These are phyloP conservation scores for Zele albiditarsus DNA, from an alignment of 2,888 invertebrate genomes.

Conservation along the genomic window DNA sequence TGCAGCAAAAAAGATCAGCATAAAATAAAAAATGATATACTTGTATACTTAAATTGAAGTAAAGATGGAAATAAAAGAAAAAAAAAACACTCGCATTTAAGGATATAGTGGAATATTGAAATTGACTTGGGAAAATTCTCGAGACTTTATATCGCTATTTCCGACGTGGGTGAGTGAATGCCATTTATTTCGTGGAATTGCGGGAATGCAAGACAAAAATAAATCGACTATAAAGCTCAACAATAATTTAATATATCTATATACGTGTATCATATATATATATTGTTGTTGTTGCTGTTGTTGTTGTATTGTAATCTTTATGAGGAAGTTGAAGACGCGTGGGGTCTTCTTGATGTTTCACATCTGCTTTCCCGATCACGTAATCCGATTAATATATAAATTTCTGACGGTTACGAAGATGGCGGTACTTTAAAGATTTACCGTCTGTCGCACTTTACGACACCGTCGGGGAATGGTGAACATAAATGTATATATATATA, in stretches of 20 bases:
- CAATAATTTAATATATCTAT: neutral
- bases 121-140: neutral
- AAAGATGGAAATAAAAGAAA: neutral
- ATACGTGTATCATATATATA: neutral
- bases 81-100: neutral
- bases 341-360: slow-evolving; percentile 37
- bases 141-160: neutral
- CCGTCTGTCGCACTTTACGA: slow-evolving; percentile 53
- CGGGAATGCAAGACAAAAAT: neutral
- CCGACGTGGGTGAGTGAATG: neutral
- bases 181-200: neutral
- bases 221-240: slow-evolving; percentile 6
- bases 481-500: neutral
- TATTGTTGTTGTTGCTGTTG: neutral
- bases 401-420: slow-evolving; percentile 41
- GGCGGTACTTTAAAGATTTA: slow-evolving; percentile 47
- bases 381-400: slow-evolving; percentile 52
- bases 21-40: neutral
- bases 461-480: slow-evolving; percentile 19
- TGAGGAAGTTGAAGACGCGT: slow-evolving; percentile 18
- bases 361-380: slow-evolving; percentile 41
- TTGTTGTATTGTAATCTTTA: slow-evolving; percentile 35
- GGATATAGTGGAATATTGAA: neutral
- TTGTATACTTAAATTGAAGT: neutral
- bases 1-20: neutral